Percentiles rank a stretch among this genome's conserved stretches.
Evolutionary conservation across 1,140 invertebrate species (phyloP).

Genomic region (Venustaconcha ellipsiformis): DNA sequence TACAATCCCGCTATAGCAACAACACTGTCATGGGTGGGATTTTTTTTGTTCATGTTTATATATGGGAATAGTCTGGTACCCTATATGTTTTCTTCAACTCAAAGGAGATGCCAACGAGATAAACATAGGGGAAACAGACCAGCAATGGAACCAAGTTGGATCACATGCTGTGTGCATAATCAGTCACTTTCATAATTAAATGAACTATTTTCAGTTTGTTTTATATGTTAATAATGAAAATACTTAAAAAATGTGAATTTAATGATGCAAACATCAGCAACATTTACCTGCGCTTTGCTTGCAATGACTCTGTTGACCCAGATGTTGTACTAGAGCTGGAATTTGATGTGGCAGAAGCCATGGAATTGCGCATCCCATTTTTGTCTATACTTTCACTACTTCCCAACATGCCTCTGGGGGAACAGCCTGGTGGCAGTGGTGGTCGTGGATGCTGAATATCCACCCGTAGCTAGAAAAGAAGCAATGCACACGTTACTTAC

Average conservation of each 20-base stretch:
- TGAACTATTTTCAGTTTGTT: too few relatives aligned
- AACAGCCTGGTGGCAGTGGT: background rate
- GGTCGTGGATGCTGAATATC: constrained; percentile 20
- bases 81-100: too few relatives aligned
- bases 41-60: too few relatives aligned
- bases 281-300: constrained; percentile 78
- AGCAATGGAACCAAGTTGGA: too few relatives aligned
- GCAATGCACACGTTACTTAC: background rate
- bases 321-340: constrained; percentile 39
- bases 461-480: constrained; percentile 14
- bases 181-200: too few relatives aligned
- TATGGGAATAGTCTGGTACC: too few relatives aligned
- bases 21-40: too few relatives aligned
- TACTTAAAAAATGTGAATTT: background rate
- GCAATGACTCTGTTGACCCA: constrained; percentile 73
- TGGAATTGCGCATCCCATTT: constrained; percentile 40
- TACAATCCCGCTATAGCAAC: too few relatives aligned
- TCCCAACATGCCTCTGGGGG: constrained; percentile 12
- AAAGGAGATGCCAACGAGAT: too few relatives aligned
- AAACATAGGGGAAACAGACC: too few relatives aligned
- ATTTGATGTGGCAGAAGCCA: constrained; percentile 44
- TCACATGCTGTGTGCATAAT: too few relatives aligned
- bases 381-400: constrained; percentile 29
- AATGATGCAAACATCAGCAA: constrained; percentile 7
- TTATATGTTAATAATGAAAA: too few relatives aligned